Evolutionary conservation across 37 sponge, comb jelly and placozoan species (phyloP).

Genomic region (Lycopodina hypogea): DNA sequence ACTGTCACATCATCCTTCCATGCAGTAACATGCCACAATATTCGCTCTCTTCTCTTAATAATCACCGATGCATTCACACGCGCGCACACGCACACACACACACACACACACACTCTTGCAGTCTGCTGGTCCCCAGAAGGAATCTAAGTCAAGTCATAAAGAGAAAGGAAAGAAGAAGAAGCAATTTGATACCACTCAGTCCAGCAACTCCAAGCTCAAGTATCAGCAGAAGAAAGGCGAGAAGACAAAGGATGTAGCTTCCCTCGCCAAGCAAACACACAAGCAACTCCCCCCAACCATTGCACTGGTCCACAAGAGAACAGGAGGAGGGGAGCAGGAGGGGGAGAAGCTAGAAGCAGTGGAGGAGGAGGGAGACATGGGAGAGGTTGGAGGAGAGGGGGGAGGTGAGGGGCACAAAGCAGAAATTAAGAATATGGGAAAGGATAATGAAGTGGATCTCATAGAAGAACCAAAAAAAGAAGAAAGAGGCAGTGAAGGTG

Average conservation of each 20-base stretch:
- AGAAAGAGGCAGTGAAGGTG: neutral
- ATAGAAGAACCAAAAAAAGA: neutral
- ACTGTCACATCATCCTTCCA: too few species aligned
- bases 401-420: neutral
- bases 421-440: neutral
- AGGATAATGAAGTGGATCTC: neutral
- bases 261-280: conserved; percentile 25
- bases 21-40: too few species aligned
- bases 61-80: too few species aligned
- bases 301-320: conserved; percentile 8
- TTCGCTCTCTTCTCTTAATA: too few species aligned
- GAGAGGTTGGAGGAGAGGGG: neutral
- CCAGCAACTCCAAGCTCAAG: conserved; percentile 70
- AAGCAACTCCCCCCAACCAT: conserved; percentile 45
- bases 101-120: conserved; percentile 9
- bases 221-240: conserved; percentile 41
- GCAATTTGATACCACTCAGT: conserved; percentile 19
- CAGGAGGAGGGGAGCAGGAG: neutral
- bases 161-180: conserved; percentile 59
- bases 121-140: conserved; percentile 55
- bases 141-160: neutral
- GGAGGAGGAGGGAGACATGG: neutral
- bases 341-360: neutral
- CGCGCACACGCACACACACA: too few species aligned
- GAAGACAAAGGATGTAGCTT: conserved; percentile 1